These are phyloP conservation scores for Serranus cabrilla DNA, from an alignment of 2,797 vertebrate genomes.

Conservation along the genomic window DNA sequence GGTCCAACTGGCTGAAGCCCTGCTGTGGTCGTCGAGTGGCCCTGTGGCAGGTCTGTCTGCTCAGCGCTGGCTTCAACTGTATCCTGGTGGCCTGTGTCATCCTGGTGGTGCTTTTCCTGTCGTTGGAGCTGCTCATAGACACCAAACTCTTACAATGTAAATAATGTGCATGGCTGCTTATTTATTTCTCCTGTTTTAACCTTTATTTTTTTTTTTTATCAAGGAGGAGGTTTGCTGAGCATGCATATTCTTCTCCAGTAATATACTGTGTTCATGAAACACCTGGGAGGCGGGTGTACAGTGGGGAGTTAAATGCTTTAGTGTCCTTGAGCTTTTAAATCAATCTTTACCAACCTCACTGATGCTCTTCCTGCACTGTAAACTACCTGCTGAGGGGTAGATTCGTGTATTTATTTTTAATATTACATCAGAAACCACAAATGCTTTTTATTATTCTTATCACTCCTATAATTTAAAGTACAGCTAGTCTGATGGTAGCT, in stretches of 20 bases:
- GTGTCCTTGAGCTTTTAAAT: conserved; percentile 48
- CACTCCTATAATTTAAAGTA: neutral
- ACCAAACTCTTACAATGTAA: conserved; percentile 99
- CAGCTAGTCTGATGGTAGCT: too few relatives aligned
- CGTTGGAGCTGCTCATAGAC: conserved; percentile 98
- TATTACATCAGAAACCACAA: neutral
- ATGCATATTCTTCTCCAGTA: conserved; percentile 32
- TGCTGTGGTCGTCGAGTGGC: conserved; percentile 96
- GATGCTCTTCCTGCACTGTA: conserved; percentile 15
- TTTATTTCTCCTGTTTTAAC: conserved; percentile 35
- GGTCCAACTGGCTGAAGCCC: conserved; percentile 98
- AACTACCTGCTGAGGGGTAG: neutral
- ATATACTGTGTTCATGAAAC: conserved; percentile 39
- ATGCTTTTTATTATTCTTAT: neutral
- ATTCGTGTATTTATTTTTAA: conserved; percentile 11
- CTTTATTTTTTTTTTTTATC: conserved; percentile 22
- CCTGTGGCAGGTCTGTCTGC: conserved; percentile 97
- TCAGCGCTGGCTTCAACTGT: conserved; percentile 98
- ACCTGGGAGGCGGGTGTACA: conserved; percentile 50
- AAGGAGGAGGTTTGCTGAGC: conserved; percentile 37
- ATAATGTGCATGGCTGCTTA: conserved; percentile 61
- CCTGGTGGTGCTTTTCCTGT: conserved; percentile 97
- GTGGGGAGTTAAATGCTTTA: conserved; percentile 12
- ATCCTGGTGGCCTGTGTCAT: conserved; percentile 98
- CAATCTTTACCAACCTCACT: conserved; percentile 20